phyloP scores from a whole-genome alignment of 1,140 invertebrate genomes.

The Hormaphis cornu region DNA sequence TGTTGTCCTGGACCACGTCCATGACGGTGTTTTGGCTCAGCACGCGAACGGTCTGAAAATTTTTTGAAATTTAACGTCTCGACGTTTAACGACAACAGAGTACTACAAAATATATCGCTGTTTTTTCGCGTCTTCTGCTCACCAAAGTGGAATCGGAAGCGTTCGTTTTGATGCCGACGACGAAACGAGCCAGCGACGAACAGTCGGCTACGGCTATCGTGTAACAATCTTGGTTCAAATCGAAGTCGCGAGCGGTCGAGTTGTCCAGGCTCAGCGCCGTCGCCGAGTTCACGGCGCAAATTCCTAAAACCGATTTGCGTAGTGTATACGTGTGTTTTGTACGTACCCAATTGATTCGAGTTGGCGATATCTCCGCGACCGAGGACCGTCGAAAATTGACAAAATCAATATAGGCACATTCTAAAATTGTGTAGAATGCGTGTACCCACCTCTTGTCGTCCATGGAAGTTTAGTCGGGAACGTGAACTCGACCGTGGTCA shows the following conservation, averaged over 20 bases:
- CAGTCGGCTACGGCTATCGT: conserved; percentile 39
- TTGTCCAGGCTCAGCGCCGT: conserved; percentile 39
- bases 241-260: conserved; percentile 34
- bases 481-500: conserved; percentile 34
- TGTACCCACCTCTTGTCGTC: conserved; percentile 34
- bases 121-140: too few species aligned
- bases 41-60: background rate
- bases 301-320: conserved; percentile 35
- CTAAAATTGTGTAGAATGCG: too few species aligned
- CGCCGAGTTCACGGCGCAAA: conserved; percentile 38
- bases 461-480: conserved; percentile 35
- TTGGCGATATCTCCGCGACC: too few species aligned
- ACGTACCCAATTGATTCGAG: too few species aligned
- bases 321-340: background rate
- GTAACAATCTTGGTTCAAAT: conserved; percentile 35
- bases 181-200: conserved; percentile 36
- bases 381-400: too few species aligned
- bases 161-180: conserved; percentile 36
- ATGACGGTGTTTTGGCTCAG: conserved; percentile 4
- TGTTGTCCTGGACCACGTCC: conserved; percentile 14
- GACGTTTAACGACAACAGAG: background rate
- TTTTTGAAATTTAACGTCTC: background rate
- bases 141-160: background rate
- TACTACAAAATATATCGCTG: too few species aligned
- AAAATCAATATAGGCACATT: too few species aligned